Conservation (phyloP, 2,888 invertebrate species). For the Pristionchus maxplancki region DNA sequence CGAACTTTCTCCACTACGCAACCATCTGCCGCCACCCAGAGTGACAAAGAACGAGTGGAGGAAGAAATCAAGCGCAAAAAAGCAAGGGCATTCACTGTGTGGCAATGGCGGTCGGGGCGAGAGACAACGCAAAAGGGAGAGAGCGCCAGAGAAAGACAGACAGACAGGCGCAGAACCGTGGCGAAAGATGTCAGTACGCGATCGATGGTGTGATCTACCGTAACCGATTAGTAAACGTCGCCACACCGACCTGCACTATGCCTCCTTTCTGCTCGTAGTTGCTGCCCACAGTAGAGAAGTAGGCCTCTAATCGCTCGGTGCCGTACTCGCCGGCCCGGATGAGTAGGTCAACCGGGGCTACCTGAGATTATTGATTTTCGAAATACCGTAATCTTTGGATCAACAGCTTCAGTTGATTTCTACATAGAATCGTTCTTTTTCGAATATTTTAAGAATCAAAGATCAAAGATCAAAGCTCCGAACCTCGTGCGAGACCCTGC, state of each 20-base stretch:
- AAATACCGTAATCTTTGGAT: slow-evolving; percentile 12
- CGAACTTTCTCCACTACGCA: not conserved
- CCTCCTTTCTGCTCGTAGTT: slow-evolving; percentile 68
- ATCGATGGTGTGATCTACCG: not conserved
- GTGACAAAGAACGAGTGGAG: not conserved
- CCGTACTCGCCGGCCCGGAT: slow-evolving; percentile 33
- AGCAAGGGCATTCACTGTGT: not conserved
- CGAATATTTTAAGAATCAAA: not conserved
- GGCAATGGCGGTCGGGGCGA: not conserved
- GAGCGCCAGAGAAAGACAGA: slow-evolving; percentile 25
- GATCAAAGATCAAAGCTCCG: not conserved
- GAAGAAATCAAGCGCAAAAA: not conserved
- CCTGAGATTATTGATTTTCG: not conserved
- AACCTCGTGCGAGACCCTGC: slow-evolving; percentile 14
- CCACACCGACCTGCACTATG: slow-evolving; percentile 64
- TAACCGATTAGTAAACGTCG: not conserved
- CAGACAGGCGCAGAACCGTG: not conserved
- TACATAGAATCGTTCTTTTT: not conserved
- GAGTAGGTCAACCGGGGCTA: slow-evolving; percentile 31
- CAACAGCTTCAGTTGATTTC: not conserved
- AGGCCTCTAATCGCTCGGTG: slow-evolving; percentile 43
- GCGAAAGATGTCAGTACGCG: not conserved
- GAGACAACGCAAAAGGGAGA: not conserved
- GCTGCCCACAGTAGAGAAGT: slow-evolving; percentile 65
- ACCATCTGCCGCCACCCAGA: not conserved